Evolutionary conservation across 2,797 vertebrate species (phyloP), one percentile per base, ranked within the genome.

Genomic region (Aldrovandia affinis): DNA sequence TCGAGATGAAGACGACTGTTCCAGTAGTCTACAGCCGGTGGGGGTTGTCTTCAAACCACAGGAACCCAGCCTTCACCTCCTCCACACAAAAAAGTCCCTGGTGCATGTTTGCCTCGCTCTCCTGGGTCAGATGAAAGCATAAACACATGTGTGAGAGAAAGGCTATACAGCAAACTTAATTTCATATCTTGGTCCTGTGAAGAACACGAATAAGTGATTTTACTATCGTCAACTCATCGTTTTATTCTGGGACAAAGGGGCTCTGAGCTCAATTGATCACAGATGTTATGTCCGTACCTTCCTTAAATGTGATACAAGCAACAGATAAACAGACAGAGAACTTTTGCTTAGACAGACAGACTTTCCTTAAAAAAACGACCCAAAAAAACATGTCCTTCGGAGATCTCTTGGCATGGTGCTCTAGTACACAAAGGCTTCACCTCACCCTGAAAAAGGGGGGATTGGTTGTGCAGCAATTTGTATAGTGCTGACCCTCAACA

Each of bases 41-140:
- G 50, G 47, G 47, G 78, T 33, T 30, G 47, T 79, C n/a, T 79
- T 63, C 63, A 80, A 54, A 55, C 78, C 78, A 65, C 42, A 55
- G 47, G 65, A 52, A 57, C 84, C 90, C 86, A 82, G 85, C 78
- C 73, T 47, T 77, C 73, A 77, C 39, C 42, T 44, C 78, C 85
- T 87, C 85, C 89, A 86, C 75, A 82, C 86, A 83, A 47, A n/a
- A n/a, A 84, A 82, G 86, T 84, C 86, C 84, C 86, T 88, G 87
- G 88, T 88, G 87, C 86, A 81, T 44, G 87, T 85, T 87, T 85
- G 87, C 85, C 78, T 86, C 63, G 44, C 80, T 82, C 84, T 88
- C 78, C 86, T 92, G 61, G 81, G 89, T 61, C 87, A 83, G 83
- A 83, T 54, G 85, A 0, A 50, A 83, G 57, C 14, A 70, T 84